A percentile compares a stretch with the other conserved stretches of the same genome.
These are phyloP conservation scores for Encarsia formosa DNA, from an alignment of 2,888 invertebrate species.

Conservation along the genomic window DNA sequence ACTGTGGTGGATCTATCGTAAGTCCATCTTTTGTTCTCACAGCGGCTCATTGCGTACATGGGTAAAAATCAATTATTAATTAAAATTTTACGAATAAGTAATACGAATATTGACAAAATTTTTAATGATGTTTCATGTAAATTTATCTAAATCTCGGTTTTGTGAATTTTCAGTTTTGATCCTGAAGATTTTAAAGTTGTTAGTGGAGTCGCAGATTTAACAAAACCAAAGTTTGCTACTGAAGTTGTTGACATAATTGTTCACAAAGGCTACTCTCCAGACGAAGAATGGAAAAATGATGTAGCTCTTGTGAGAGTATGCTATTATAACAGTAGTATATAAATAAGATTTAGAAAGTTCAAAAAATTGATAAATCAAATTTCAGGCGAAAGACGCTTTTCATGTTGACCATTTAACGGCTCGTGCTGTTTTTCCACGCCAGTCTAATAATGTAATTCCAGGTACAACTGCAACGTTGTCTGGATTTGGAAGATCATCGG, in stretches of 20 bases:
- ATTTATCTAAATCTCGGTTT: not conserved
- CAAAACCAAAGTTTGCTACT: slow-evolving; percentile 15
- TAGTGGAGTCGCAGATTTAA: slow-evolving; percentile 31
- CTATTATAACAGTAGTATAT: not conserved
- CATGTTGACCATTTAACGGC: not conserved
- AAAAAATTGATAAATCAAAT: not conserved
- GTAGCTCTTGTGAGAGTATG: slow-evolving; percentile 39
- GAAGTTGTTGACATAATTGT: slow-evolving; percentile 22
- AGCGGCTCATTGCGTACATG: slow-evolving; percentile 21
- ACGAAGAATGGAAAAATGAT: slow-evolving; percentile 35
- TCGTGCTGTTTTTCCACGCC: slow-evolving; percentile 4
- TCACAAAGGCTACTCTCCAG: slow-evolving; percentile 27
- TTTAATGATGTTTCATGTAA: too few species aligned
- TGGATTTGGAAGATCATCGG: slow-evolving; percentile 15
- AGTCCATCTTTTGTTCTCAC: slow-evolving; percentile 13
- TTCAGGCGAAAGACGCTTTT: slow-evolving; percentile 1
- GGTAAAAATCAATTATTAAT: slow-evolving; percentile 21
- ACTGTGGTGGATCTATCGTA: slow-evolving; percentile 19
- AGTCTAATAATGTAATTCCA: not conserved
- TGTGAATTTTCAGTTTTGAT: not conserved
- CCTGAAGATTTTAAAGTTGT: slow-evolving; percentile 27
- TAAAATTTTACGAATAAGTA: not conserved
- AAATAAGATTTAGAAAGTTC: too few species aligned
- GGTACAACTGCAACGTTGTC: not conserved
- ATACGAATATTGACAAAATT: too few species aligned